Percentiles rank a stretch among this genome's conserved stretches.
Conservation (phyloP, 2,888 invertebrate genomes). For the Poecilobothrus nobilitatus region DNA sequence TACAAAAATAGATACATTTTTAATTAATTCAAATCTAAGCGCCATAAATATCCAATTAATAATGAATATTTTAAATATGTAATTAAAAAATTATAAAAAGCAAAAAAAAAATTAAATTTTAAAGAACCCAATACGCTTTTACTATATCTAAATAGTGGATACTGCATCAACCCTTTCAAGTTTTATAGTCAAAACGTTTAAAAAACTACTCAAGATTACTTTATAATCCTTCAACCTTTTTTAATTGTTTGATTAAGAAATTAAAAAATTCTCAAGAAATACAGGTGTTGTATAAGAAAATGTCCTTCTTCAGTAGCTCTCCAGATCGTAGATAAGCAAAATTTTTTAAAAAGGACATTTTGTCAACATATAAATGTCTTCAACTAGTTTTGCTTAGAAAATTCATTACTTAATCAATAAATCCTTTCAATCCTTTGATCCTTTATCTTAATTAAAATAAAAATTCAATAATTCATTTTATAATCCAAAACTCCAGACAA, state of each 20-base stretch:
- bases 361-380: background rate
- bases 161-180: too few relatives aligned
- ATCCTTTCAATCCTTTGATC: background rate
- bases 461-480: background rate
- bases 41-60: too few relatives aligned
- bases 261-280: background rate
- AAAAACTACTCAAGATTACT: too few relatives aligned
- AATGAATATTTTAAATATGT: too few relatives aligned
- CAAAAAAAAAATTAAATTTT: too few relatives aligned
- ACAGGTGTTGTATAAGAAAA: background rate
- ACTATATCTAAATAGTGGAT: too few relatives aligned
- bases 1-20: too few relatives aligned
- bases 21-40: too few relatives aligned
- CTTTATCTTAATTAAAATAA: background rate
- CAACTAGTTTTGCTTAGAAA: background rate
- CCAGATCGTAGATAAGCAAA: background rate
- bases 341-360: background rate
- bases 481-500: background rate
- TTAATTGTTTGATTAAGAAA: background rate
- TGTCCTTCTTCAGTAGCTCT: background rate
- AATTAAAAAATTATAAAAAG: too few relatives aligned
- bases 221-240: too few relatives aligned
- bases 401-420: background rate
- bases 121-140: too few relatives aligned
- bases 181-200: too few relatives aligned